Evolutionary conservation across 2,888 invertebrate species (phyloP), one percentile per base, ranked within the genome.

Genomic region (Listrodromus nycthemerus): DNA sequence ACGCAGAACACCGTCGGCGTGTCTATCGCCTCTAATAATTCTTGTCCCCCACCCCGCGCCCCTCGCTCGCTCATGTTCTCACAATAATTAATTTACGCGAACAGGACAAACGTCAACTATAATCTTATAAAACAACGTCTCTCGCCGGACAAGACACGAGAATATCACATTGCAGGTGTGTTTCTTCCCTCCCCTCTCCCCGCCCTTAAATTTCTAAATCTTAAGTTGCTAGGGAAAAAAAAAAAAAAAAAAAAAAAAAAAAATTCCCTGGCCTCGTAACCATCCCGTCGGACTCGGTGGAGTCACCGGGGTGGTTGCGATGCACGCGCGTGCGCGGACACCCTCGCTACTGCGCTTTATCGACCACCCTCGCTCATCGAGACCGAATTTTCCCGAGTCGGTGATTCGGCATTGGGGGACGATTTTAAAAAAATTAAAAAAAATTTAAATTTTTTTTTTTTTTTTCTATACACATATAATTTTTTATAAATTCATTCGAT

Each of bases 81-180:
- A 52, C 71, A 19, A 24, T 55, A 71, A 58, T 79, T 16, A 76
- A 30, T 67, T 52, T 27, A 41, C 74, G 41, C 65, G 21, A 67
- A 55, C 55, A 61, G 71, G 78, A 81, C 78, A 73, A 79, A 74
- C 66, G 69, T 81, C 78, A 58, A 75, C 81, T 86, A 80, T 81
- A 84, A 84, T 75, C 74, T 84, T 89, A n/a, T n/a, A 91, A 78
- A 91, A 92, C 91, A 92, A 91, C 91, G 91, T 91, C 92, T 92
- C 92, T 91, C 91, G 92, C 92, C 89, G 88, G 91, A 92, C 92
- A 92, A 92, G 92, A 92, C 92, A 92, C 92, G 92, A 92, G 92
- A 92, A 92, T 92, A 92, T 92, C 92, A 92, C 92, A 92, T 92
- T 91, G 90, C 91, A 89, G 91, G 90, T 91, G 91, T 92, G 89